Evolutionary conservation across 2,888 invertebrate species (phyloP).

Genomic region (Imbricaverruca yamaguchii): DNA sequence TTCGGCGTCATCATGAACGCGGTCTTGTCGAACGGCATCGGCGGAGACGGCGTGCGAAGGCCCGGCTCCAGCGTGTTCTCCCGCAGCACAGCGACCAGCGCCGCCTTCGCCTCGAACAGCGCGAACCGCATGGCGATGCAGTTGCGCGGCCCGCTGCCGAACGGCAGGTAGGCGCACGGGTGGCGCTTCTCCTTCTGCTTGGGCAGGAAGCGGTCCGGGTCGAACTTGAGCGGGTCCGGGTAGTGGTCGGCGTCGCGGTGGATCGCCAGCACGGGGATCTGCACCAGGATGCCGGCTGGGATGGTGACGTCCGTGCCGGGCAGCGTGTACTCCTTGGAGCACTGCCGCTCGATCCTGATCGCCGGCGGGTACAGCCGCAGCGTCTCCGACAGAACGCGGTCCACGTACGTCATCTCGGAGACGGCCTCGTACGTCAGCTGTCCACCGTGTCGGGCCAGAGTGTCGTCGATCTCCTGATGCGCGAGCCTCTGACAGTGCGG

Average conservation of each 20-base stretch:
- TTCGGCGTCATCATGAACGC: no score
- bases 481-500: background rate
- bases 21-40: background rate
- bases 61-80: constrained; percentile 44
- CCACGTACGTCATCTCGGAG: constrained; percentile 48
- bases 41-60: background rate
- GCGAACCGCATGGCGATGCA: constrained; percentile 46
- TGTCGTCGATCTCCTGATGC: background rate
- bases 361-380: constrained; percentile 54
- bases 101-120: constrained; percentile 47
- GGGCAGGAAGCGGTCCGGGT: constrained; percentile 47
- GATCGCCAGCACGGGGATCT: constrained; percentile 51
- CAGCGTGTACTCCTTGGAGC: constrained; percentile 34
- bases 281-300: constrained; percentile 16
- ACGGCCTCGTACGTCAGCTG: constrained; percentile 49
- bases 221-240: constrained; percentile 52
- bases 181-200: constrained; percentile 31
- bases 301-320: constrained; percentile 29
- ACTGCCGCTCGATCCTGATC: constrained; percentile 46
- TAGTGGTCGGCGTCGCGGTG: constrained; percentile 55
- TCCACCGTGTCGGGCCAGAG: constrained; percentile 43
- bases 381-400: constrained; percentile 52
- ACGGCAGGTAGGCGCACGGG: constrained; percentile 33
- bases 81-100: constrained; percentile 45
- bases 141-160: constrained; percentile 34